phyloP scores from a whole-genome alignment of 2,797 vertebrate genomes.

The Borostomias antarcticus region DNA sequence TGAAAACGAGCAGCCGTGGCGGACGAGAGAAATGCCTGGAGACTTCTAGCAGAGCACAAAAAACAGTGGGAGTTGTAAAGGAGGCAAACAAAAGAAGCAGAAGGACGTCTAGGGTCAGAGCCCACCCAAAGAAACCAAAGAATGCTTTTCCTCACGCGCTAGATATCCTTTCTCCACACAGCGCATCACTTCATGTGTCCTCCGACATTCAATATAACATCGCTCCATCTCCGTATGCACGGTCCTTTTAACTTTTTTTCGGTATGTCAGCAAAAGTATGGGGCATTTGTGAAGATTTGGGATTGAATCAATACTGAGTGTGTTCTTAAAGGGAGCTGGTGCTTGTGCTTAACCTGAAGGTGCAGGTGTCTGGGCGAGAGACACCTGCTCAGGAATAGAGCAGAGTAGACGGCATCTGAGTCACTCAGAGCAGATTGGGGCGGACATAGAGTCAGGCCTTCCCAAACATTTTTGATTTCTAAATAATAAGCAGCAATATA shows the following conservation, averaged over 20 bases:
- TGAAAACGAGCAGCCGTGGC: no score
- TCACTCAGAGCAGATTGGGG: no score
- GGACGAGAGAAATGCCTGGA: neutral
- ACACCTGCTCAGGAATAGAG: slow-evolving; percentile 44
- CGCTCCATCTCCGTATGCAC: slow-evolving; percentile 21
- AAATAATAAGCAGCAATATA: slow-evolving; percentile 53
- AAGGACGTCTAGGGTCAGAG: slow-evolving; percentile 29
- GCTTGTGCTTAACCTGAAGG: slow-evolving; percentile 37
- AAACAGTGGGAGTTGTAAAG: slow-evolving; percentile 37
- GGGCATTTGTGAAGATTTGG: slow-evolving; percentile 40
- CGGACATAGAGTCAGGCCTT: no score
- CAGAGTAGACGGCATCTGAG: slow-evolving; percentile 54
- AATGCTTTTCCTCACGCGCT: slow-evolving; percentile 35
- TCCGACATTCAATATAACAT: slow-evolving; percentile 28
- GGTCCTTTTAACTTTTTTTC: slow-evolving; percentile 9
- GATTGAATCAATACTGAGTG: slow-evolving; percentile 25
- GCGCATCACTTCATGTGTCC: no score
- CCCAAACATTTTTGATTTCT: no score
- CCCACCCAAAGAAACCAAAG: slow-evolving; percentile 39
- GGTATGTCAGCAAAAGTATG: slow-evolving; percentile 65
- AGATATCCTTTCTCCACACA: slow-evolving; percentile 28
- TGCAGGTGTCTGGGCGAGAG: slow-evolving; percentile 37
- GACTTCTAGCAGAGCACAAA: slow-evolving; percentile 6
- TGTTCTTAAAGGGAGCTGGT: slow-evolving; percentile 28
- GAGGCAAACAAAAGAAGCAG: slow-evolving; percentile 19